A percentile compares a stretch with the other conserved stretches of the same genome.
Conservation (phyloP, 2,113 vertebrate species). For the Chroicocephalus ridibundus region DNA sequence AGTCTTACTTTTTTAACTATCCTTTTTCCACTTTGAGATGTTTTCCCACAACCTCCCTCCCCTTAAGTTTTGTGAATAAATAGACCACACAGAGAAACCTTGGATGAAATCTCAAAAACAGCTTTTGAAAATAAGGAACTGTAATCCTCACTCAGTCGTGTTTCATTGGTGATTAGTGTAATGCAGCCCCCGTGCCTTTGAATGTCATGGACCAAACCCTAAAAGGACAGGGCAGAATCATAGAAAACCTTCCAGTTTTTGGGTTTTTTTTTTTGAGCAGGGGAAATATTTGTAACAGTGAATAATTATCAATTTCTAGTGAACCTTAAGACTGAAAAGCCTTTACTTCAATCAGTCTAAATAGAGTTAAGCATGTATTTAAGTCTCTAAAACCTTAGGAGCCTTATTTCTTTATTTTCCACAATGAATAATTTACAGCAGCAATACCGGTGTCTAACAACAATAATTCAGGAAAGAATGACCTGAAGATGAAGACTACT, state of each 20-base stretch:
- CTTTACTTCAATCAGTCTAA: neutral
- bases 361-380: neutral
- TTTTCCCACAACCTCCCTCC: neutral
- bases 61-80: neutral
- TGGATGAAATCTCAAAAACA: neutral
- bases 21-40: neutral
- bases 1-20: neutral
- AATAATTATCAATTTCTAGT: neutral
- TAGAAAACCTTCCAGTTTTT: accelerated
- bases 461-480: neutral
- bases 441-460: neutral
- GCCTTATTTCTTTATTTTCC: neutral
- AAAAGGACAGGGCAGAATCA: neutral
- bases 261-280: neutral
- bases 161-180: neutral
- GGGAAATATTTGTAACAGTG: neutral
- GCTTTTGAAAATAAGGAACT: neutral
- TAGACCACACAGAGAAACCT: neutral
- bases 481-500: neutral
- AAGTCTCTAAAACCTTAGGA: neutral
- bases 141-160: neutral
- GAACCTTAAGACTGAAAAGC: neutral
- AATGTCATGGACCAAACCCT: neutral
- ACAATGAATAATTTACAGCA: neutral
- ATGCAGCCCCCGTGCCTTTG: neutral